Percentiles rank a stretch among this genome's conserved stretches.
Evolutionary conservation across 2,888 invertebrate species (phyloP).

Genomic region (Orthonevra nobilis): DNA sequence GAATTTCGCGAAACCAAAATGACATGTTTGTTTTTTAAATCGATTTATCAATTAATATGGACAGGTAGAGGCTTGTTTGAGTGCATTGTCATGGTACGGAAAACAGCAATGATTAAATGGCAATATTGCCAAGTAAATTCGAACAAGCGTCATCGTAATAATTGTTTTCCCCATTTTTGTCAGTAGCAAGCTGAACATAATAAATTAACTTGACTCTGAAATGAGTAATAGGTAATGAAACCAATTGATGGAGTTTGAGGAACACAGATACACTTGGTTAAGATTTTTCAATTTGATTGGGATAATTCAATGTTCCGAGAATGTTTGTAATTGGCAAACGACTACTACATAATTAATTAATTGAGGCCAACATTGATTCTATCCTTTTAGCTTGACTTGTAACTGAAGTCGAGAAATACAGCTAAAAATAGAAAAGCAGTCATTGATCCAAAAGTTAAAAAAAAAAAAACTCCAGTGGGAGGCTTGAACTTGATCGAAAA

Average conservation of each 20-base stretch:
- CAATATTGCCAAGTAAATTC: neutral
- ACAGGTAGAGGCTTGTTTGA: neutral
- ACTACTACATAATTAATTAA: slow-evolving; percentile 63
- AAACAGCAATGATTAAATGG: too few relatives aligned
- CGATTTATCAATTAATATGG: slow-evolving; percentile 22
- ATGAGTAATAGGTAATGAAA: slow-evolving; percentile 41
- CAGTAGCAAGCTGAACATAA: slow-evolving; percentile 13
- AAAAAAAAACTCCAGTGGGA: too few relatives aligned
- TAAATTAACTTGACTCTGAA: slow-evolving; percentile 35
- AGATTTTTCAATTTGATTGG: too few relatives aligned
- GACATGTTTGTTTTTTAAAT: slow-evolving; percentile 21
- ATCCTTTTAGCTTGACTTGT: too few relatives aligned
- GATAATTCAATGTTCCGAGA: slow-evolving; percentile 33
- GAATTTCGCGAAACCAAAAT: slow-evolving; percentile 27
- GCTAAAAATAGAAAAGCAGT: too few relatives aligned
- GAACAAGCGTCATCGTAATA: neutral
- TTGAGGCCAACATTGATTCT: slow-evolving; percentile 61
- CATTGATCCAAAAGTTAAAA: too few relatives aligned
- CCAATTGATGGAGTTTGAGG: slow-evolving; percentile 13
- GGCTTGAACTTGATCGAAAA: too few relatives aligned
- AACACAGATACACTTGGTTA: too few relatives aligned
- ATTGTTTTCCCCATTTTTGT: slow-evolving; percentile 20
- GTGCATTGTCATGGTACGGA: neutral
- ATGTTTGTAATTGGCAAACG: slow-evolving; percentile 59
- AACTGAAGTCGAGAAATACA: slow-evolving; percentile 31